phyloP scores from a whole-genome alignment of 2,797 vertebrate species.

The Darevskia mixta region DNA sequence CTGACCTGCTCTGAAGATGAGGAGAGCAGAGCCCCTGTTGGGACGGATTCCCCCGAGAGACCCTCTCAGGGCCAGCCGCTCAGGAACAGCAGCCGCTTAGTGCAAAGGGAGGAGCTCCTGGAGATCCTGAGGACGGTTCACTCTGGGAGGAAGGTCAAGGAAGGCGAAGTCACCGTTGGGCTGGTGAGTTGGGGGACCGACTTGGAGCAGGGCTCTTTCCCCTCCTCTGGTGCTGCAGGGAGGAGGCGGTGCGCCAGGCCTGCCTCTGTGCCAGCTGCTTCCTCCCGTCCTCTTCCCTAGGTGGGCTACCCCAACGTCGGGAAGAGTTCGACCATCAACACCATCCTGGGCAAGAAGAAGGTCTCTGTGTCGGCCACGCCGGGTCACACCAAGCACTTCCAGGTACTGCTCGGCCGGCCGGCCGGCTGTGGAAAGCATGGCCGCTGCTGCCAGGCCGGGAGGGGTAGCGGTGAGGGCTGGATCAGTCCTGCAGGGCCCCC shows the following conservation, averaged over 20 bases:
- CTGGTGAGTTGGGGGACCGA: constrained; percentile 76
- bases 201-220: background rate
- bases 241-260: too few species aligned
- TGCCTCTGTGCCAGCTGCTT: background rate
- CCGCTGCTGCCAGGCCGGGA: background rate
- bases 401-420: constrained; percentile 83
- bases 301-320: constrained; percentile 99
- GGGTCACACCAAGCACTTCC: constrained; percentile 97
- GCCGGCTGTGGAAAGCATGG: rapidly evolving
- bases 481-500: too few species aligned
- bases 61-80: constrained; percentile 48
- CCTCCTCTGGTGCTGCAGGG: background rate
- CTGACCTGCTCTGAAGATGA: constrained; percentile 80
- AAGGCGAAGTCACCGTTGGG: constrained; percentile 91
- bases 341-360: constrained; percentile 95
- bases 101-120: constrained; percentile 89
- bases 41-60: constrained; percentile 14
- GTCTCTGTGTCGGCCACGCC: constrained; percentile 97
- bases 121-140: constrained; percentile 86
- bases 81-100: constrained; percentile 88
- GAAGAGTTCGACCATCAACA: constrained; percentile 99
- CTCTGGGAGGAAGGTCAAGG: constrained; percentile 81
- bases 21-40: constrained; percentile 71
- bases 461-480: background rate
- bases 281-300: constrained; percentile 71